These are phyloP conservation scores for Embidobia sp. DNA, from an alignment of 2,888 invertebrate genomes.

Conservation along the genomic window DNA sequence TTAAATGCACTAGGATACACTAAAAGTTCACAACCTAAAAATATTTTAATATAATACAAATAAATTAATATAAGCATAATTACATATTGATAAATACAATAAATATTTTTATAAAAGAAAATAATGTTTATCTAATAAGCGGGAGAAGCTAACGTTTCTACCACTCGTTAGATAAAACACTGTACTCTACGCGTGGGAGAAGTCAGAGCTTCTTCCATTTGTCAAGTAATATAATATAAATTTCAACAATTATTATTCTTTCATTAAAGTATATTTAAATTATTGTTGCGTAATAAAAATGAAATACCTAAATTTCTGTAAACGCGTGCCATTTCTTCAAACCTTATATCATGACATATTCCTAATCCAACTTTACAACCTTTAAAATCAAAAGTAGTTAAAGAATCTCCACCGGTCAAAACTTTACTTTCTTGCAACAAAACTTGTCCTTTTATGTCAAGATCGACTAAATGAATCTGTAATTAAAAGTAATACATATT, in stretches of 20 bases:
- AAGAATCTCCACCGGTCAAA: constrained; percentile 88
- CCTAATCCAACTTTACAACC: constrained; percentile 92
- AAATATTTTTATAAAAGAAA: no score
- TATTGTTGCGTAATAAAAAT: no score
- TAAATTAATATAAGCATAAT: no score
- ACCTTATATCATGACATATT: constrained; percentile 97
- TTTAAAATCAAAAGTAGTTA: constrained; percentile 88
- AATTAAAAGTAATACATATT: constrained; percentile 56
- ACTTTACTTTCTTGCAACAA: constrained; percentile 95
- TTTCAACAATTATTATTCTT: no score
- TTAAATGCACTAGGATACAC: constrained; percentile 98
- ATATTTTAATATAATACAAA: not conserved
- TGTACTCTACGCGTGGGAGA: no score
- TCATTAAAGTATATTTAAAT: no score
- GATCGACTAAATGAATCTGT: constrained; percentile 96
- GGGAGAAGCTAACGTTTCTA: no score
- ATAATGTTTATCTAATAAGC: no score
- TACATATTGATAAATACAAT: no score
- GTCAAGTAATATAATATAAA: no score
- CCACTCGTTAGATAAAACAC: no score
- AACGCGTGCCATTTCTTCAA: constrained; percentile 92
- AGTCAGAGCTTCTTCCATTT: no score
- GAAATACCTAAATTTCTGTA: constrained; percentile 84
- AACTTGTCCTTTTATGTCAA: constrained; percentile 96
- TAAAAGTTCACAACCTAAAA: constrained; percentile 90